These are phyloP conservation scores for Chaetops frenatus DNA, from an alignment of 2,113 vertebrate species.

Conservation along the genomic window DNA sequence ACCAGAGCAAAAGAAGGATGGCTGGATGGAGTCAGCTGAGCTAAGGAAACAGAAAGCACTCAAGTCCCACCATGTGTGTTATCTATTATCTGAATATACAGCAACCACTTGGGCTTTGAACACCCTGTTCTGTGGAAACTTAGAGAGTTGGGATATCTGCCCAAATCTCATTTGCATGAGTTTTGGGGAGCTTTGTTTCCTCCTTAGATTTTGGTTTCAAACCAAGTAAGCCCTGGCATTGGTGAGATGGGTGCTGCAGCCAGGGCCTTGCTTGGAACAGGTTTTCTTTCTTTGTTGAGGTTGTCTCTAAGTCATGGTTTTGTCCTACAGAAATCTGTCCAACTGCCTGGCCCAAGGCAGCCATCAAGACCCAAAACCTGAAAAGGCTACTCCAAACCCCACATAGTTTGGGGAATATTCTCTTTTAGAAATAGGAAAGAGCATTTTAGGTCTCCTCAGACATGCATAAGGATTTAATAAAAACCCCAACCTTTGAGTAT, in stretches of 20 bases:
- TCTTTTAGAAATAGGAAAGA: neutral
- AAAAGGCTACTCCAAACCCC: neutral
- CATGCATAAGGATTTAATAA: neutral
- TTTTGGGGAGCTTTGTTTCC: neutral
- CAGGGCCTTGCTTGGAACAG: neutral
- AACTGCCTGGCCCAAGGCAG: neutral
- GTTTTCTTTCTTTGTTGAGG: neutral
- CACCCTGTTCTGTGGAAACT: neutral
- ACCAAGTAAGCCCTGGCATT: neutral
- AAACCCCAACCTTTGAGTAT: neutral
- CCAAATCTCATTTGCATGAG: neutral
- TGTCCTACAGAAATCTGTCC: neutral
- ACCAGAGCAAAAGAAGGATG: neutral
- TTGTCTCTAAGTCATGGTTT: neutral
- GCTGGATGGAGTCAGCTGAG: neutral
- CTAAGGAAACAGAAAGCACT: neutral
- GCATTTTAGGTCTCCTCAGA: neutral
- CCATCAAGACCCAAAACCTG: neutral
- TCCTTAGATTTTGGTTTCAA: neutral
- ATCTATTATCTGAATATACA: neutral
- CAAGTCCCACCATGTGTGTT: rapidly evolving
- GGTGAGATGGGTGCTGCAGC: neutral
- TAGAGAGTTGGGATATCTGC: neutral
- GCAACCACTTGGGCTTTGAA: neutral
- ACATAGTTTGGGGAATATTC: rapidly evolving